Percentiles rank a stretch among this genome's conserved stretches.
These are phyloP conservation scores for Mayetiola destructor DNA, from an alignment of 2,888 invertebrate genomes.

Conservation along the genomic window DNA sequence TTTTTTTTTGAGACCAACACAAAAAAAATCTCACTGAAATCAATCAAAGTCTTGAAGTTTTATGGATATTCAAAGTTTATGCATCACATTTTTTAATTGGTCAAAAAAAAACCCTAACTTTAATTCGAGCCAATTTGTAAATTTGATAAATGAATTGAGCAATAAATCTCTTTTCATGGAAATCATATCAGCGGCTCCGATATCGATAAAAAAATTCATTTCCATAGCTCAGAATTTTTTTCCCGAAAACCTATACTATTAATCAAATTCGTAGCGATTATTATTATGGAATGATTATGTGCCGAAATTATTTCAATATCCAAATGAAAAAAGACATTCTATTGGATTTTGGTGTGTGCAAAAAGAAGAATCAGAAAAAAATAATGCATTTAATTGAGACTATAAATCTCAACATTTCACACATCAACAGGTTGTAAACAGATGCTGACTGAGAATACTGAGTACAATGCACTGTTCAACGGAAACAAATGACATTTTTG, in stretches of 20 bases:
- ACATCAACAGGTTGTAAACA: slow-evolving; percentile 6
- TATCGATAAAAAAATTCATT: not conserved
- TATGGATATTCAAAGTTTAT: not conserved
- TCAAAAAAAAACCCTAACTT: no score
- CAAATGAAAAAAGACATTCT: not conserved
- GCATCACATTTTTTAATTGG: not conserved
- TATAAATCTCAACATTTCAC: slow-evolving; percentile 2
- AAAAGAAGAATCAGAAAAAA: not conserved
- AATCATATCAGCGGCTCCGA: not conserved
- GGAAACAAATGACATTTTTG: slow-evolving; percentile 9
- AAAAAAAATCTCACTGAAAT: no score
- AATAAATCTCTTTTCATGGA: not conserved
- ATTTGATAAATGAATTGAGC: not conserved
- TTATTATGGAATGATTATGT: slow-evolving; percentile 6
- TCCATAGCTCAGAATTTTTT: not conserved
- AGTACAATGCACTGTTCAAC: slow-evolving; percentile 1
- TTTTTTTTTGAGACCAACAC: no score
- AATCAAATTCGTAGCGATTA: no score
- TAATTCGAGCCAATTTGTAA: not conserved
- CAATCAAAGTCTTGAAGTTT: no score
- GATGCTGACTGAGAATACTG: not conserved
- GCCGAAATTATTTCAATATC: not conserved
- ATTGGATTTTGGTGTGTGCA: not conserved
- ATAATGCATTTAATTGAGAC: not conserved
- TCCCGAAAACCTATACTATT: not conserved